A percentile compares a stretch with the other conserved stretches of the same genome.
phyloP scores from a whole-genome alignment of 2,888 invertebrate genomes.

The Brachyopa scutellaris region DNA sequence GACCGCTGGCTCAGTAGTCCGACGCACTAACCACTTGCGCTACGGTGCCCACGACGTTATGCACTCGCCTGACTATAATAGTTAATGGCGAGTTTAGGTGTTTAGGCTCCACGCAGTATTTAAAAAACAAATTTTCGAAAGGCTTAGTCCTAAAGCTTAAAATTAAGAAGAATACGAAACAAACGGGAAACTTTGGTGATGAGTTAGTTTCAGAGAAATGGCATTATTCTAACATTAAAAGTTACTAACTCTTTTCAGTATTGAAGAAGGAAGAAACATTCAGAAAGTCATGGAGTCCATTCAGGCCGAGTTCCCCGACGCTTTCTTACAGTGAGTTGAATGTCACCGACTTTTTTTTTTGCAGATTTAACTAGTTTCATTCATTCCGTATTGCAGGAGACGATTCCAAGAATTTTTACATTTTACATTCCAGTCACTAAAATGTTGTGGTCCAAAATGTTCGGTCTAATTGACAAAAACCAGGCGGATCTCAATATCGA shows the following conservation, averaged over 20 bases:
- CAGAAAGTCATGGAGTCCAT: constrained; percentile 77
- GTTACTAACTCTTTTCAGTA: too few species aligned
- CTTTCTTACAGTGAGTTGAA: constrained; percentile 77
- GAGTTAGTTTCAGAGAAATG: constrained; percentile 21
- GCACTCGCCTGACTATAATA: constrained; percentile 91
- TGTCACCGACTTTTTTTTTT: too few species aligned
- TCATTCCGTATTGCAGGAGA: constrained; percentile 83
- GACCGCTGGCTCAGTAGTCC: too few species aligned
- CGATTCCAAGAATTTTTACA: constrained; percentile 87
- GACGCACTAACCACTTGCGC: too few species aligned
- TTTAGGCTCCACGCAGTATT: constrained; percentile 88
- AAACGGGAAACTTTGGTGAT: constrained; percentile 14
- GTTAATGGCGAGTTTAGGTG: constrained; percentile 90
- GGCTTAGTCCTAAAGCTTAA: constrained; percentile 82
- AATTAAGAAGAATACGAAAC: constrained; percentile 54
- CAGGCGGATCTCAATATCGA: constrained; percentile 85
- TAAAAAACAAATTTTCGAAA: constrained; percentile 88
- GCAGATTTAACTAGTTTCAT: constrained; percentile 74
- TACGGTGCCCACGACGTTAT: too few species aligned
- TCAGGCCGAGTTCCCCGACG: constrained; percentile 75
- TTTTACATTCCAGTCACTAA: constrained; percentile 85
- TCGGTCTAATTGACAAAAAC: constrained; percentile 86
- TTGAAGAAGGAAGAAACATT: constrained; percentile 72
- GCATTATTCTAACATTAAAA: too few species aligned
- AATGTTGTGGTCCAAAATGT: constrained; percentile 87